phyloP scores from a whole-genome alignment of 2,797 vertebrate species.

The Enteromius unitaeniatus region DNA sequence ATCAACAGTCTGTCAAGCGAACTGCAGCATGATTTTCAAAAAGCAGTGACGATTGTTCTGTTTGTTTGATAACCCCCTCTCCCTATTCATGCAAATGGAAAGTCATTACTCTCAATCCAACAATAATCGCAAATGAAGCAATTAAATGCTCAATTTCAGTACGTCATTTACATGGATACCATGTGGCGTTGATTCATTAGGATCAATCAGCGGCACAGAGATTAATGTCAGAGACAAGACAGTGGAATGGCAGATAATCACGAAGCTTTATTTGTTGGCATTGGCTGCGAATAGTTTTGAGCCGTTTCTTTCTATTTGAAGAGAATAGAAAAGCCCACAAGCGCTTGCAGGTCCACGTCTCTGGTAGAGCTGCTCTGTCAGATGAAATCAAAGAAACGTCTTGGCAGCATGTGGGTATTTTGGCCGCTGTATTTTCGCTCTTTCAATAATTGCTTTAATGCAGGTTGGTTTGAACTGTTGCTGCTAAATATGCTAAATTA shows the following conservation, averaged over 20 bases:
- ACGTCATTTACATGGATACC: constrained; percentile 60
- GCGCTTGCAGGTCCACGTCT: background rate
- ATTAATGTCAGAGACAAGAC: constrained; percentile 49
- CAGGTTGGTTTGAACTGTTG: background rate
- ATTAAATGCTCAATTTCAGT: constrained; percentile 68
- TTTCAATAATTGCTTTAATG: background rate
- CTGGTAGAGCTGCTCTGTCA: background rate
- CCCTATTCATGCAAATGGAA: constrained; percentile 53
- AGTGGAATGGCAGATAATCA: constrained; percentile 29
- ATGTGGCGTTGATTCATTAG: constrained; percentile 70
- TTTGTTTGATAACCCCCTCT: constrained; percentile 40
- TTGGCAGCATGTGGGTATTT: background rate
- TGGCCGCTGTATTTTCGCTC: background rate
- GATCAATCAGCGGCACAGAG: constrained; percentile 63
- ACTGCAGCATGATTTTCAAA: constrained; percentile 5
- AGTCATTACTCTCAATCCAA: constrained; percentile 55
- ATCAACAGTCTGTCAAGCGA: constrained; percentile 29
- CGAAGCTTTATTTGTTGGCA: constrained; percentile 3
- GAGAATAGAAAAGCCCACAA: background rate
- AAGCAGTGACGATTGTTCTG: constrained; percentile 32
- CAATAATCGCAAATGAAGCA: constrained; percentile 65
- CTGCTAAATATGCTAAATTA: background rate
- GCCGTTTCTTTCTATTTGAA: constrained; percentile 2
- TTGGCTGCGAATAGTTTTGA: background rate
- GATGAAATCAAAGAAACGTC: constrained; percentile 22